A percentile compares a stretch with the other conserved stretches of the same genome.
Evolutionary conservation across 1,140 invertebrate species (phyloP).

Genomic region (Colletes gigas): DNA sequence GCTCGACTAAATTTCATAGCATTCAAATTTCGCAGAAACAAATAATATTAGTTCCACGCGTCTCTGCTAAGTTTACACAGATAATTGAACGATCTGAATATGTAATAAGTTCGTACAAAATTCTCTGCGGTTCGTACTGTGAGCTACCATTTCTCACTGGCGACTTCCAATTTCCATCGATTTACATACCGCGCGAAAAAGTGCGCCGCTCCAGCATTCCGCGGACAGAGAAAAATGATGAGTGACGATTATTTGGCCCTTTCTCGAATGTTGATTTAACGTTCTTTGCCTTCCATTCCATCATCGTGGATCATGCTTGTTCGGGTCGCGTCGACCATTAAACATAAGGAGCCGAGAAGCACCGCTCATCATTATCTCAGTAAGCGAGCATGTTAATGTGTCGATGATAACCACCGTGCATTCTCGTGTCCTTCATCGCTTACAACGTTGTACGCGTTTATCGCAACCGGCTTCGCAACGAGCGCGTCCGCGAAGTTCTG

Average conservation of each 20-base stretch:
- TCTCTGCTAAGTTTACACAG: neutral
- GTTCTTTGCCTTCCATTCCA: slow-evolving; percentile 47
- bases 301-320: slow-evolving; percentile 46
- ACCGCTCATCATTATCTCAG: slow-evolving; percentile 50
- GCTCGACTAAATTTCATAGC: no score
- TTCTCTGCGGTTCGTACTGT: neutral
- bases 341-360: slow-evolving; percentile 51
- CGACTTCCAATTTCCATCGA: neutral
- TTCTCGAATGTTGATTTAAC: slow-evolving; percentile 37
- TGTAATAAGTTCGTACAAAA: neutral
- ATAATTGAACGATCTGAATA: neutral
- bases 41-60: no score
- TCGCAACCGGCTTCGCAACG: slow-evolving; percentile 22
- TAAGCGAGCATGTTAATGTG: slow-evolving; percentile 52
- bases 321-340: slow-evolving; percentile 47
- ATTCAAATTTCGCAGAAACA: no score
- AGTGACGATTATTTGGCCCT: slow-evolving; percentile 4
- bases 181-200: neutral
- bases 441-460: slow-evolving; percentile 50
- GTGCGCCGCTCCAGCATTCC: neutral
- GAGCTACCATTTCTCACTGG: neutral
- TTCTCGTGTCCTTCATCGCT: slow-evolving; percentile 54
- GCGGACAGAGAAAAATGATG: neutral
- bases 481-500: slow-evolving; percentile 8
- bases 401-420: slow-evolving; percentile 48